Evolutionary conservation across 2,888 invertebrate genomes (phyloP), one percentile per base, ranked within the genome.

Genomic region (Agrotis puta): DNA sequence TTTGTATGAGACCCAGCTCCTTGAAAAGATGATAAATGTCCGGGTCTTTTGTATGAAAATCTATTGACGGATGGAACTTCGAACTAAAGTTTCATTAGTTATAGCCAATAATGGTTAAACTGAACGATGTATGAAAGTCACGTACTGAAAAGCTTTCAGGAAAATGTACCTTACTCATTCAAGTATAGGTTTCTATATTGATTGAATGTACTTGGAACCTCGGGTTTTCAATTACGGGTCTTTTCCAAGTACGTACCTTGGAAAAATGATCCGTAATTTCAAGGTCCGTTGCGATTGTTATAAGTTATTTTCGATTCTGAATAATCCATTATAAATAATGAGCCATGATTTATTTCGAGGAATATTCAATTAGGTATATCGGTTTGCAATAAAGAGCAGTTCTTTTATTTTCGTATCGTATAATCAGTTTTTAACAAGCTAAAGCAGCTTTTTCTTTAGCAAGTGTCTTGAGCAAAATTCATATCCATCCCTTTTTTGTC

Each of bases 191-290:
- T 22, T 27, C 14, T 56, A 5, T 78, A 77, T 77, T 74, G 77
- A 77, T 77, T 74, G 39, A 48, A 18, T 24, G 43, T 79, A 53
- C 77, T 62, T 5, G 54, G 79, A 77, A 77, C 54, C 18, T 50
- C 11, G 13, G 20, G 27, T 39, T 75, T 66, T 73, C n/a, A 22
- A 20, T 53, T 57, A 45, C 43, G 24, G 13, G n/a, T 20, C 20
- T 58, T 45, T 77, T 58, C 24, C 13, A 54, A 11, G 39, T 11
- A 11, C 11, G 39, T 9, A 11, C 39, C n/a, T 39, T 39, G 39
- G 39, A 11, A 39, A 39, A 3, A 39, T 39, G 39, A 47, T 50
- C 24, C n/a, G 6, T 16, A 24, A 22, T 59, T 54, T 27, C 66
- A 77, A 73, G 63, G 77, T 47, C 33, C 0, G 9, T 16, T 54